These are phyloP conservation scores for Silurus asotus DNA, from an alignment of 2,113 vertebrate genomes.

Conservation along the genomic window DNA sequence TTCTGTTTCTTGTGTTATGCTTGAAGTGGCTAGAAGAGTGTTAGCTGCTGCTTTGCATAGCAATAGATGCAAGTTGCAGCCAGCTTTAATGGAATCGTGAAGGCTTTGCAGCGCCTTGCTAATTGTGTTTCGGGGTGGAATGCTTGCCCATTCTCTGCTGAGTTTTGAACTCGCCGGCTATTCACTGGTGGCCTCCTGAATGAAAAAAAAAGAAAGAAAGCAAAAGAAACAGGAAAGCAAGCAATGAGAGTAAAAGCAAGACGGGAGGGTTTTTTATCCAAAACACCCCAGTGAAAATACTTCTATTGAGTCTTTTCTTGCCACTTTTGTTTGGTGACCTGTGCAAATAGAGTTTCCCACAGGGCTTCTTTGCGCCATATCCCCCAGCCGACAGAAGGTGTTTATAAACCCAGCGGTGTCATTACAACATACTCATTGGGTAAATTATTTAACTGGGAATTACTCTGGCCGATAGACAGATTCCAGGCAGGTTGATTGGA, in stretches of 20 bases:
- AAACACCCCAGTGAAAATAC: conserved; percentile 57
- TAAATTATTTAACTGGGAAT: conserved; percentile 48
- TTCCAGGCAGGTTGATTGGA: background rate
- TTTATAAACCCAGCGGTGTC: conserved; percentile 44
- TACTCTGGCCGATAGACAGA: conserved; percentile 7
- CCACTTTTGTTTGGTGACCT: conserved; percentile 46
- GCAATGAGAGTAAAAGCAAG: conserved; percentile 32
- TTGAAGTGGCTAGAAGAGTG: conserved; percentile 50
- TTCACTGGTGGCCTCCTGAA: conserved; percentile 69
- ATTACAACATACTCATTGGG: conserved; percentile 41
- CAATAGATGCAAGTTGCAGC: conserved; percentile 63
- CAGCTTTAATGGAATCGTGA: conserved; percentile 64
- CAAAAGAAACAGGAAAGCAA: conserved; percentile 45
- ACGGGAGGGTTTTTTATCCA: conserved; percentile 55
- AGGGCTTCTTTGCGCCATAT: conserved; percentile 37
- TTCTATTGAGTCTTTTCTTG: conserved; percentile 41
- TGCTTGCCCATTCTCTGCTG: conserved; percentile 67
- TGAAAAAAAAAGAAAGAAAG: conserved; percentile 55
- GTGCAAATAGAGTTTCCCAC: conserved; percentile 48
- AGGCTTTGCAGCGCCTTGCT: conserved; percentile 65
- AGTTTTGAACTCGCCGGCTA: conserved; percentile 62
- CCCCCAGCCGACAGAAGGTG: conserved; percentile 23
- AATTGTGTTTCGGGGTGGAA: conserved; percentile 75
- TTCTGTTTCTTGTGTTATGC: conserved; percentile 37
- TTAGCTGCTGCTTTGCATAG: conserved; percentile 73